Conservation (phyloP, 2,797 vertebrate genomes). For the Acanthurus lineatus region DNA sequence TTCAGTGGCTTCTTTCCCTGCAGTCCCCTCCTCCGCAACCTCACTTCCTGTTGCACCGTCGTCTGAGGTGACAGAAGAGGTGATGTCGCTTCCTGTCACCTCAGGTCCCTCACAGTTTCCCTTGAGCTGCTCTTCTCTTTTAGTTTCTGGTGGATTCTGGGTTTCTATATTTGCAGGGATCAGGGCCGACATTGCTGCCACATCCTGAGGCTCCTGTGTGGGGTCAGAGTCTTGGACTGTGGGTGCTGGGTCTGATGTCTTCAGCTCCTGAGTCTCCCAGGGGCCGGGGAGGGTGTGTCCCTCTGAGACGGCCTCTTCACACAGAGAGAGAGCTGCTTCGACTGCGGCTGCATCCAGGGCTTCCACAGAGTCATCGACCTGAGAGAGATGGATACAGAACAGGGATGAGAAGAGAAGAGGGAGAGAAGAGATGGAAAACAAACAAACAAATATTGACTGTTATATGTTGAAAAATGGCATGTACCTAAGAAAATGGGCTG, state of each 20-base stretch:
- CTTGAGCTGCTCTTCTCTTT: conserved; percentile 67
- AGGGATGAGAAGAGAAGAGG: neutral
- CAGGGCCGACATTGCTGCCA: neutral
- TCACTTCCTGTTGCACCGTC: conserved; percentile 58
- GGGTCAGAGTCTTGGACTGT: conserved; percentile 49
- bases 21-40: conserved; percentile 57
- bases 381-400: neutral
- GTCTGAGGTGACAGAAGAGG: conserved; percentile 60
- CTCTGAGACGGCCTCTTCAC: conserved; percentile 93
- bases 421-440: neutral
- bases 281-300: conserved; percentile 93
- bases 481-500: neutral
- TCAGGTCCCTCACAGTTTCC: conserved; percentile 64
- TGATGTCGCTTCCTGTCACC: conserved; percentile 50
- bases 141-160: conserved; percentile 57
- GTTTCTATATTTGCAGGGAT: conserved; percentile 42
- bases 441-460: neutral
- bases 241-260: conserved; percentile 70
- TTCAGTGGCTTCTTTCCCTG: conserved; percentile 69
- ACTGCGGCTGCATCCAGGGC: conserved; percentile 96
- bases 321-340: conserved; percentile 96
- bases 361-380: conserved; percentile 97
- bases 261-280: conserved; percentile 91
- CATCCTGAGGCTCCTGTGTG: conserved; percentile 51
- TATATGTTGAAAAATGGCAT: neutral